Percentiles rank a stretch among this genome's conserved stretches.
phyloP scores from a whole-genome alignment of 2,113 vertebrate species.

The Rhynchomys soricoides region DNA sequence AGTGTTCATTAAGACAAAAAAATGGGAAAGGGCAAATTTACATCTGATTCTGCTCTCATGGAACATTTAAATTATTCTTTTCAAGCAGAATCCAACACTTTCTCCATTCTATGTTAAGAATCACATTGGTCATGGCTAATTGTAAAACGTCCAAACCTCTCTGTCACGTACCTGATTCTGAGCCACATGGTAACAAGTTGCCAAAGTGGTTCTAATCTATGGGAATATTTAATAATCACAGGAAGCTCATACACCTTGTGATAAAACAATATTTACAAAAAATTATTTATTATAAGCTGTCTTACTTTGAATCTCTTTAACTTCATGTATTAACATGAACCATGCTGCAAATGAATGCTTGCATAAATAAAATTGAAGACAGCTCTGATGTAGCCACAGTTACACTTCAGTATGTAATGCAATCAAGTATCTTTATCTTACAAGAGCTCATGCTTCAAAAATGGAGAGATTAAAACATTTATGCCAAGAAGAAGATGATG shows the following conservation, averaged over 20 bases:
- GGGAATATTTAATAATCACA: background rate
- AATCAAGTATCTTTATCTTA: background rate
- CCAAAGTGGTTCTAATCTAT: background rate
- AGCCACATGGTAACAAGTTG: background rate
- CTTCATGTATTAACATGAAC: background rate
- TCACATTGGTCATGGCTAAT: background rate
- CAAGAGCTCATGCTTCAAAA: background rate
- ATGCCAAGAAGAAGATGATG: background rate
- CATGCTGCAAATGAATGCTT: background rate
- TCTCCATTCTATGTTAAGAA: background rate
- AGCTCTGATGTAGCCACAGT: background rate
- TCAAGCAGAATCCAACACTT: background rate
- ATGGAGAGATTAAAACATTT: background rate
- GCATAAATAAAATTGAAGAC: background rate
- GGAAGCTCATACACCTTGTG: background rate
- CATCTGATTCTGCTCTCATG: background rate
- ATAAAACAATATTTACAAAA: background rate
- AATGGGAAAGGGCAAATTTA: background rate
- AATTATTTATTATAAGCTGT: background rate
- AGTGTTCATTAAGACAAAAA: background rate
- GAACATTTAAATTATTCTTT: background rate
- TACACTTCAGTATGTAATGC: background rate
- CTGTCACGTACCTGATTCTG: background rate
- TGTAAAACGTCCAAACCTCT: background rate
- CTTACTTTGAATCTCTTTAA: background rate